phyloP scores from a whole-genome alignment of 2,888 invertebrate species.

The Tricholauxania praeusta region DNA sequence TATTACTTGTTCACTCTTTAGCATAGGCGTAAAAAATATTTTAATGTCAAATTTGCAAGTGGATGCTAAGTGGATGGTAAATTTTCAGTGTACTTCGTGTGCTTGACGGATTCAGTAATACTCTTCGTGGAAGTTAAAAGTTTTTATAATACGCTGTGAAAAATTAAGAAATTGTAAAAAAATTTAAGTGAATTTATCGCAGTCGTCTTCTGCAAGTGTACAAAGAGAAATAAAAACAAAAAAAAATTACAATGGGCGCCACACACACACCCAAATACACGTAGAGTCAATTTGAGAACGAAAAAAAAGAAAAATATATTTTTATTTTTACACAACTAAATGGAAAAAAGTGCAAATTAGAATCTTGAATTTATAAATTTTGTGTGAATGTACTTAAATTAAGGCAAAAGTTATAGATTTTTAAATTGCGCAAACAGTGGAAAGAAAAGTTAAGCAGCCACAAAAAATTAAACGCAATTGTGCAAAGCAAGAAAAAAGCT shows the following conservation, averaged over 20 bases:
- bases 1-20: not conserved
- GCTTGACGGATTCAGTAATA: conserved; percentile 48
- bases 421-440: not conserved
- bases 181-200: conserved; percentile 19
- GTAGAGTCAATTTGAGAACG: conserved; percentile 36
- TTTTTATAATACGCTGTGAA: conserved; percentile 41
- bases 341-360: no score
- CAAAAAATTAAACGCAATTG: conserved; percentile 24
- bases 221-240: conserved; percentile 28
- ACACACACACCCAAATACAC: conserved; percentile 44
- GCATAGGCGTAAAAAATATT: not conserved
- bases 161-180: conserved; percentile 29
- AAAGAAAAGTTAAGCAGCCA: not conserved
- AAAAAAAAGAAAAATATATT: conserved; percentile 43
- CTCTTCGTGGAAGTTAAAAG: conserved; percentile 35
- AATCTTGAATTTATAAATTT: no score
- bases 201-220: conserved; percentile 26
- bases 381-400: no score
- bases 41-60: conserved; percentile 9
- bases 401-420: no score
- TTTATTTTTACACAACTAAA: conserved; percentile 33
- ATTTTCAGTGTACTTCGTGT: conserved; percentile 49
- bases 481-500: not conserved
- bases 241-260: conserved; percentile 42
- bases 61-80: not conserved